Base-by-base conservation (phyloP, 2,888 invertebrate species). In the Tuta absoluta region DNA sequence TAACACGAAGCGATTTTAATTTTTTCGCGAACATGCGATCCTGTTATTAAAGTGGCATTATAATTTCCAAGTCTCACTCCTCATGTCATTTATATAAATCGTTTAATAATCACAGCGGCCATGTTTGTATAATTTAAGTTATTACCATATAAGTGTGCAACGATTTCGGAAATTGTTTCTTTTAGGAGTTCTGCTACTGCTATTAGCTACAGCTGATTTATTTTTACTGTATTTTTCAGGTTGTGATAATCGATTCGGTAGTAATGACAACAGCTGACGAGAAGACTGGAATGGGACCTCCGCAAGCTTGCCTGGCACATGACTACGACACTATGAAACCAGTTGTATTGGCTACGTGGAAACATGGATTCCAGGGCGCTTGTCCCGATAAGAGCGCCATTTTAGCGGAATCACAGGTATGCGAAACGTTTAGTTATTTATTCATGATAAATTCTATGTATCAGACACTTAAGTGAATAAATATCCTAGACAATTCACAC, bases 321-420 rank as follows among this genome's bases (percentile, higher is more conserved):
- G 97, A 98, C 88, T 98, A 97, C 84, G 98, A 98, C 78, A 89
- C 95, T 21, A 97, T 98, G 97, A 97, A 97, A 81, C 98, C 98
- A 0, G 97, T 98, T 0, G 97, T 98, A 0, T 89, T 98, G 67
- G 97, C 98, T 23, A 98, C 98, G 0, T 98, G 98, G 98, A 97
- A 98, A 76, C 97, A 98, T 76, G 97, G 97, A 63, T 98, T 98
- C 89, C 97, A 98, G 82, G 98, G 98, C 1, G 97, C 97, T n/a
- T 98, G 98, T 79, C 97, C 98, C 0, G 97, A 97, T 76, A 96
- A 96, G 78, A 97, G 97, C 77, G 97, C 97, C 14, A 97, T 98
- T 67, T 89, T 98, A 62, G 96, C 97, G 0, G 97, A 98, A 80
- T 97, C 97, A 1, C 97, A 97, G 92, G 93, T 93, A 79, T 63